Evolutionary conservation across 1,140 invertebrate genomes (phyloP), one percentile per base, ranked within the genome.

Genomic region (Leptinotarsa undecemlineata): DNA sequence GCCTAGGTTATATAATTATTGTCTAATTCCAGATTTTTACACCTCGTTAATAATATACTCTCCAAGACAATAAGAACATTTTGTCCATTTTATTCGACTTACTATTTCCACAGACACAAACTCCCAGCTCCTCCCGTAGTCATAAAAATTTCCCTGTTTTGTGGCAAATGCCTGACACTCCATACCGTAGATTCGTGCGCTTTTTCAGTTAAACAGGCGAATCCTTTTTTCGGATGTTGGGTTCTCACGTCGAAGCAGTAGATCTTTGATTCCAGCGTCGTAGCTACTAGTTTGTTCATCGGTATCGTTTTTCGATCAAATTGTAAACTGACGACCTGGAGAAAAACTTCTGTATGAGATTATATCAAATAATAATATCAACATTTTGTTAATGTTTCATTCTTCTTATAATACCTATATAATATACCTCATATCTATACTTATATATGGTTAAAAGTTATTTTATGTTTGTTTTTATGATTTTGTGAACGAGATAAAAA

Each of bases 211-310:
- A 94, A 77, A 77, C 88, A 90, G 15, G 94, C 90, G 87, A 96
- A 98, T 19, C 96, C 96, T 86, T 95, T 96, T 74, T 91, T 91
- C 0, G 92, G 90, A 87, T 98, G 95, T 79, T 95, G 92, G 6
- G 94, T 96, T 79, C 93, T 90, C 75, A 97, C 88, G 85, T 98
- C 96, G 84, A 92, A 98, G 1, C 97, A 89, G 84, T 95, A 92
- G 78, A 98, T 92, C 79, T 96, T 97, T 0, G 95, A 94, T 85
- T 98, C 96, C n/a, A 99, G 85, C 0, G 96, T 96, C 5, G 96
- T 96, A 0, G 92, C 95, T 2, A 96, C 92, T 68, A 99, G 83
- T 87, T 99, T 99, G 82, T 99, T 98, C 95, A 98, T 98, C 74
- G 90, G 87, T 79, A 98, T 98, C 83, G 98, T 96, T 83, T 94